These are phyloP conservation scores for Turnix velox DNA, from an alignment of 2,113 vertebrate species.

Conservation along the genomic window DNA sequence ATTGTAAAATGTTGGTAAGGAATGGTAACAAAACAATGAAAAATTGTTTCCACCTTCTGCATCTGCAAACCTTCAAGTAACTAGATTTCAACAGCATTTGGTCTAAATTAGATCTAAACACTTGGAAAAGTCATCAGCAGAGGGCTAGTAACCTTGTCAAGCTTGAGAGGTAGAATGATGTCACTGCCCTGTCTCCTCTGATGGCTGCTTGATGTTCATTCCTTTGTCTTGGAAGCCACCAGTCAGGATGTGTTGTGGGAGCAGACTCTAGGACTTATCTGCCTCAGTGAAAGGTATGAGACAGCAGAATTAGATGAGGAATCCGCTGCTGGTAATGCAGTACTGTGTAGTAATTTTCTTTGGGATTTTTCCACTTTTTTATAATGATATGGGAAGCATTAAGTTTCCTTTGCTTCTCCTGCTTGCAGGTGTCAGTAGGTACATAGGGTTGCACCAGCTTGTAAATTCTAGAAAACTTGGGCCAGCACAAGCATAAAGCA, in stretches of 20 bases:
- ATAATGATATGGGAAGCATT: neutral
- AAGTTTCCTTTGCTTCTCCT: neutral
- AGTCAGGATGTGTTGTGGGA: neutral
- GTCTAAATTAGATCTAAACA: neutral
- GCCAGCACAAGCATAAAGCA: neutral
- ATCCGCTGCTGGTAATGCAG: neutral
- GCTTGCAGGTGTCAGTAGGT: accelerated
- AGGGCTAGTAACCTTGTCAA: neutral
- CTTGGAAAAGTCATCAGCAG: neutral
- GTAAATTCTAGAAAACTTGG: neutral
- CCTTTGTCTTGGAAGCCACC: neutral
- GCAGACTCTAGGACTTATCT: neutral
- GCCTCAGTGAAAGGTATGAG: neutral
- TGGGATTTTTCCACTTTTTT: neutral
- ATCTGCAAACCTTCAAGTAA: neutral
- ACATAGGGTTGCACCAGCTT: neutral
- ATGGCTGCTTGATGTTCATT: neutral
- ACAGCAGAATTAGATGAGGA: neutral
- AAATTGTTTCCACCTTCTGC: neutral
- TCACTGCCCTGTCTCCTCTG: neutral
- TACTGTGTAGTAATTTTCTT: neutral
- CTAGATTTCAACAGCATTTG: neutral
- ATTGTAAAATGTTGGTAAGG: neutral
- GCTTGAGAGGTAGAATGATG: neutral
- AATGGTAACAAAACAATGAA: neutral